Percentiles rank a stretch among this genome's conserved stretches.
Evolutionary conservation across 2,888 invertebrate genomes (phyloP).

Genomic region (Dasypogon diadema): DNA sequence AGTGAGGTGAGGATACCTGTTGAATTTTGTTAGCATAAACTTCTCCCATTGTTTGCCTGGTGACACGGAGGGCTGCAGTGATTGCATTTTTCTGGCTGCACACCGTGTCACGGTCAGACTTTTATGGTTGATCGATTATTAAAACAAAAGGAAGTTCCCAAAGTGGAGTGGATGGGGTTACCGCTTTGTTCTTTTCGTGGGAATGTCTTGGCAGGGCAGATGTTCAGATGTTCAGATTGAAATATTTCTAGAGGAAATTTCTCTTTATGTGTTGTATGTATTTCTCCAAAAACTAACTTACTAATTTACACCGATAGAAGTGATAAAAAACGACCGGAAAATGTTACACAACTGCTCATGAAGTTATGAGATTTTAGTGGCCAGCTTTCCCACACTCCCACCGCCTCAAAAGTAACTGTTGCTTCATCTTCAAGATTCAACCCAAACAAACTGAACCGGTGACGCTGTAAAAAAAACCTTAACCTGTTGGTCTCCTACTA

Average conservation of each 20-base stretch:
- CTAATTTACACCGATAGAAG: neutral
- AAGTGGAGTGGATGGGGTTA: constrained; percentile 27
- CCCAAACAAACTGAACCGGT: constrained; percentile 19
- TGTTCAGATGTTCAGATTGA: constrained; percentile 4
- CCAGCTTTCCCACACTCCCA: constrained; percentile 50
- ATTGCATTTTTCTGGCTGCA: constrained; percentile 50
- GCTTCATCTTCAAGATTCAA: constrained; percentile 7
- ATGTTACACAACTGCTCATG: constrained; percentile 38
- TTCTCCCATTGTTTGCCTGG: constrained; percentile 2
- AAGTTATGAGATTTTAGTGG: constrained; percentile 12
- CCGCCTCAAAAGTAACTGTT: constrained; percentile 11
- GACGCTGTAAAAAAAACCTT: constrained; percentile 14
- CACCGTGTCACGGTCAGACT: constrained; percentile 1
- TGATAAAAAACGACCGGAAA: constrained; percentile 25
- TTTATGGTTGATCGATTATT: constrained; percentile 40
- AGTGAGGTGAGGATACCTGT: constrained; percentile 3
- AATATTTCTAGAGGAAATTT: constrained; percentile 6
- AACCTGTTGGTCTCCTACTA: constrained; percentile 47
- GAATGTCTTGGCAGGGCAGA: neutral
- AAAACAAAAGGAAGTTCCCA: neutral
- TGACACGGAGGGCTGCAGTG: constrained; percentile 33
- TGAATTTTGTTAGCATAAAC: constrained; percentile 15
- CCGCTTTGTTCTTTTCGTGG: constrained; percentile 25
- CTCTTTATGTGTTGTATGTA: neutral
- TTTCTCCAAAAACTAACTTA: no score